A percentile compares a stretch with the other conserved stretches of the same genome.
Evolutionary conservation across 2,888 invertebrate genomes (phyloP).

Genomic region (Pristionchus entomophagus): DNA sequence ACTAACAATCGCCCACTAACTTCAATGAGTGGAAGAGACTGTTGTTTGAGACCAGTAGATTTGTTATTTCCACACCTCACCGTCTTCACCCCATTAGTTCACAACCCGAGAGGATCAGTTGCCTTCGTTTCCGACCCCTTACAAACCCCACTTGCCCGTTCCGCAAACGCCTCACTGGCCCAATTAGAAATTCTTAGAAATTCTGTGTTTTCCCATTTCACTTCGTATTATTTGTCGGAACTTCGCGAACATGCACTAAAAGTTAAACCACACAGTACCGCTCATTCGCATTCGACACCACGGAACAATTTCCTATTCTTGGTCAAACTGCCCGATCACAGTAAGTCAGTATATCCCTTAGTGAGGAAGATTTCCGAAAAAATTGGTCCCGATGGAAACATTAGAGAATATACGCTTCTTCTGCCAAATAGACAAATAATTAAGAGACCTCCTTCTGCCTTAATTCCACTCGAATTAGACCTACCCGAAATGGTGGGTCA

Average conservation of each 20-base stretch:
- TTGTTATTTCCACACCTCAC: not conserved
- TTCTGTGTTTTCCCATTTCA: not conserved
- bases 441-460: not conserved
- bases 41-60: not conserved
- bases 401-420: not conserved
- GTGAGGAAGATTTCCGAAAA: not conserved
- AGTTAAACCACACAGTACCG: not conserved
- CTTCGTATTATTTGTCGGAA: not conserved
- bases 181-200: not conserved
- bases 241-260: no score
- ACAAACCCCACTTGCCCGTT: not conserved
- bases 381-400: not conserved
- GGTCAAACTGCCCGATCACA: not conserved
- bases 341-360: not conserved
- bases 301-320: not conserved
- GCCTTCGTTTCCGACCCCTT: not conserved
- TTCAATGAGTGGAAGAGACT: not conserved
- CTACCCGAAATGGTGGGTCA: no score
- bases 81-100: not conserved
- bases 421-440: not conserved
- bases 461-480: not conserved
- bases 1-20: not conserved
- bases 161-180: not conserved
- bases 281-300: not conserved
- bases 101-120: not conserved